Percentiles rank a stretch among this genome's conserved stretches.
phyloP scores from a whole-genome alignment of 2,113 vertebrate genomes.

The Chloroceryle aenea region DNA sequence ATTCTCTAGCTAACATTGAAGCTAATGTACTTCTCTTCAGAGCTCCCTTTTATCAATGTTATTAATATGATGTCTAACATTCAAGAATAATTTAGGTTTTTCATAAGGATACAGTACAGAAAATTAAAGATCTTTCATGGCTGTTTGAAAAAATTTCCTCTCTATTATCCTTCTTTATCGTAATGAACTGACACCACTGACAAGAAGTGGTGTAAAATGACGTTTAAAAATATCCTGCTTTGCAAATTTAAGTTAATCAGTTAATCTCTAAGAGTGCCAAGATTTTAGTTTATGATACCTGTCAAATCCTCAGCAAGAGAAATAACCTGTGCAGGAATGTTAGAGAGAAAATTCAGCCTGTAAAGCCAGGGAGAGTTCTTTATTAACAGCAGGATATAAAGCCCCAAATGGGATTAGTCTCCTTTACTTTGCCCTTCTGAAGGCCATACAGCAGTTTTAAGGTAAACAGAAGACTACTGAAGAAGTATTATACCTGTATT shows the following conservation, averaged over 20 bases:
- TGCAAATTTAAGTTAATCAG: conserved; percentile 19
- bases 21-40: not conserved
- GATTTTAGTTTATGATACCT: not conserved
- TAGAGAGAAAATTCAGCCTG: not conserved
- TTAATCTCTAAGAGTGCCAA: not conserved
- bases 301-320: not conserved
- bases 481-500: not conserved
- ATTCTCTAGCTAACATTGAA: not conserved
- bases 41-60: not conserved
- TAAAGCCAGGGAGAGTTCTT: not conserved
- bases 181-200: conserved; percentile 33
- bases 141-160: not conserved
- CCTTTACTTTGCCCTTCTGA: not conserved
- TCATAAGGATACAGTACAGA: not conserved
- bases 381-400: not conserved
- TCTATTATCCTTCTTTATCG: conserved; percentile 25
- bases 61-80: not conserved
- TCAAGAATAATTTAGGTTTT: not conserved
- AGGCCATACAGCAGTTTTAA: not conserved
- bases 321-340: not conserved
- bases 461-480: not conserved
- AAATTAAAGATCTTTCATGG: not conserved
- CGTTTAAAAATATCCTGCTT: conserved; percentile 46
- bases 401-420: not conserved
- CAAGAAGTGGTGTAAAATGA: not conserved